Evolutionary conservation across 2,888 invertebrate species (phyloP).

Genomic region (Antitype chi): DNA sequence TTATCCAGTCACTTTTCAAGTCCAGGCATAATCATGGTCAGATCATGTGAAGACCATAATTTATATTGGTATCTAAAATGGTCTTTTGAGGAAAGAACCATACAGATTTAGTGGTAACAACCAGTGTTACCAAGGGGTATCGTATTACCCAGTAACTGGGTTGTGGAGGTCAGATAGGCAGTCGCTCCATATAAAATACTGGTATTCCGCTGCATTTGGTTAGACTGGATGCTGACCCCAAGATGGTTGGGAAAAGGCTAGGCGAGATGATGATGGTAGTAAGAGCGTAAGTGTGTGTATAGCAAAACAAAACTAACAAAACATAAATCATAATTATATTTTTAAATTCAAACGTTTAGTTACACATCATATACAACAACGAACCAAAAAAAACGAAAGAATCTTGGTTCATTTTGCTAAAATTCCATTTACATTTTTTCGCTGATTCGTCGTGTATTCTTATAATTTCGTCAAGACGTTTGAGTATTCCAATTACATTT

Average conservation of each 20-base stretch:
- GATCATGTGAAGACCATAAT: no score
- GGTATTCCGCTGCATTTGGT: no score
- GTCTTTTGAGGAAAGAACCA: no score
- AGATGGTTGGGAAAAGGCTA: no score
- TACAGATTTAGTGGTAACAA: not conserved
- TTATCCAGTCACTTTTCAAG: not conserved
- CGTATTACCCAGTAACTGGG: not conserved
- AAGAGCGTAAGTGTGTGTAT: no score
- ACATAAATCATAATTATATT: not conserved
- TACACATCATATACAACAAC: conserved; percentile 13
- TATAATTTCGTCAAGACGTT: conserved; percentile 38
- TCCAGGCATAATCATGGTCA: no score
- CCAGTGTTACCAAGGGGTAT: not conserved
- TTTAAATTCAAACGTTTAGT: not conserved
- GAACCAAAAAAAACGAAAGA: conserved; percentile 15
- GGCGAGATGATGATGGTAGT: not conserved
- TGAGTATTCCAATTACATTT: conserved; percentile 45
- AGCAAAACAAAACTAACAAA: no score
- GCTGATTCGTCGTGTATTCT: conserved; percentile 35
- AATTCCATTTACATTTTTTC: conserved; percentile 41
- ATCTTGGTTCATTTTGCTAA: conserved; percentile 37
- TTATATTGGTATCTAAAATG: no score
- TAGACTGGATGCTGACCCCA: no score
- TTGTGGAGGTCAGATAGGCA: no score
- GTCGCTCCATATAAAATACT: no score